Percentiles rank a stretch among this genome's conserved stretches.
phyloP scores from a whole-genome alignment of 2,888 invertebrate genomes.

The Seira ritae region DNA sequence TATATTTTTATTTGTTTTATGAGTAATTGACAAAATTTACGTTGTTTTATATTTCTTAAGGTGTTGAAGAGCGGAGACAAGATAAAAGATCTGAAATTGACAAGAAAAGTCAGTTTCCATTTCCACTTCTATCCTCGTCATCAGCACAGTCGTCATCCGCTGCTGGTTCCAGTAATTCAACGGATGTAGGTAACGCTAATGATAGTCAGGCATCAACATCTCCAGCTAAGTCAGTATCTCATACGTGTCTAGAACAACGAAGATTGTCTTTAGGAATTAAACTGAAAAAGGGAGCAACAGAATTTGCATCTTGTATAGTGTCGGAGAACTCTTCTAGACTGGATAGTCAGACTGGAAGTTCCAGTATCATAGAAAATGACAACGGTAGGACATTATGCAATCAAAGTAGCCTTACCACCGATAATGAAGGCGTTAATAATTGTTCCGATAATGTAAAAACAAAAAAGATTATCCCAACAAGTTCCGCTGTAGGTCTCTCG shows the following conservation, averaged over 20 bases:
- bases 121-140: conserved; percentile 28
- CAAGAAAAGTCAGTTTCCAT: conserved; percentile 69
- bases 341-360: too few relatives aligned
- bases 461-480: too few relatives aligned
- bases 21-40: too few relatives aligned
- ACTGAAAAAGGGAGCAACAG: conserved; percentile 4
- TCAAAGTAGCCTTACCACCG: background rate
- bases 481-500: background rate
- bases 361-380: too few relatives aligned
- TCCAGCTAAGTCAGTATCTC: background rate
- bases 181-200: conserved; percentile 6
- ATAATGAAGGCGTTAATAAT: background rate
- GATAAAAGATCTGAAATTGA: conserved; percentile 69
- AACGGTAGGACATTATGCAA: too few relatives aligned
- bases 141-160: background rate
- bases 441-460: too few relatives aligned
- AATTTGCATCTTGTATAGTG: too few relatives aligned
- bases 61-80: conserved; percentile 71
- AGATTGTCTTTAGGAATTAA: conserved; percentile 44
- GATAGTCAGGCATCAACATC: background rate
- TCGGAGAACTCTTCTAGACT: too few relatives aligned
- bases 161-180: background rate
- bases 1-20: conserved; percentile 14
- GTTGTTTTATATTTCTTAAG: conserved; percentile 45
- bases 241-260: conserved; percentile 27